Evolutionary conservation across 2,888 invertebrate species (phyloP), one percentile per base, ranked within the genome.

Genomic region (Chorisops tibialis): DNA sequence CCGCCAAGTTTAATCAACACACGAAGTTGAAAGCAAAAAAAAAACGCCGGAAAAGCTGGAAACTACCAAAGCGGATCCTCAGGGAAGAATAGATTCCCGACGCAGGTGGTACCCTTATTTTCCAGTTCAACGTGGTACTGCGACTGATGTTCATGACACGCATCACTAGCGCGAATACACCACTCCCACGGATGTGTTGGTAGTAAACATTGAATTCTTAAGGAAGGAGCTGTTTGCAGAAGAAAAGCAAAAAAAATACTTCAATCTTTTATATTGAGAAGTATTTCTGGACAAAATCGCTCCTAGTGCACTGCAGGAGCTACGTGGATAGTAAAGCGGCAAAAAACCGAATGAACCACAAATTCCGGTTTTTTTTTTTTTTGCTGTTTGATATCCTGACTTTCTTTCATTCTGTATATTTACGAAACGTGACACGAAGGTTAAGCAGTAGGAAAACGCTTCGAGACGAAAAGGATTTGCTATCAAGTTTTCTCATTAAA

Each of bases 401-500:
- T 16, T 50, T 37, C 35, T 12, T 52, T 37, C n/a, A 38, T 19
- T n/a, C 45, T 45, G 45, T n/a, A 45, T 60, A 60, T 60, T 60
- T 60, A 38, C 41, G 16, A 41, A 60, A 60, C 60, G 60, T 60
- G 60, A 60, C 37, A 30, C 49, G 60, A 60, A 60, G 43, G 49
- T 50, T 37, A 50, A 60, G 24, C 30, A n/a, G 30, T 14, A 37
- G 50, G 60, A 59, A 59, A 59, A 47, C 48, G 48, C 47, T 47
- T 48, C 47, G 5, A 38, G 49, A 39, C 21, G 49, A 21, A 39
- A 60, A 60, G 50, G 50, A 50, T 60, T 59, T 30, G 24, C 50
- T 48, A 50, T 24, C 49, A 60, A 60, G 60, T 60, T 60, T 60
- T 60, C 60, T 60, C 60, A 60, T 60, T 60, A 60, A 49, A 60